Evolutionary conservation across 2,113 vertebrate species (phyloP).

Genomic region (Dipodomys merriami): DNA sequence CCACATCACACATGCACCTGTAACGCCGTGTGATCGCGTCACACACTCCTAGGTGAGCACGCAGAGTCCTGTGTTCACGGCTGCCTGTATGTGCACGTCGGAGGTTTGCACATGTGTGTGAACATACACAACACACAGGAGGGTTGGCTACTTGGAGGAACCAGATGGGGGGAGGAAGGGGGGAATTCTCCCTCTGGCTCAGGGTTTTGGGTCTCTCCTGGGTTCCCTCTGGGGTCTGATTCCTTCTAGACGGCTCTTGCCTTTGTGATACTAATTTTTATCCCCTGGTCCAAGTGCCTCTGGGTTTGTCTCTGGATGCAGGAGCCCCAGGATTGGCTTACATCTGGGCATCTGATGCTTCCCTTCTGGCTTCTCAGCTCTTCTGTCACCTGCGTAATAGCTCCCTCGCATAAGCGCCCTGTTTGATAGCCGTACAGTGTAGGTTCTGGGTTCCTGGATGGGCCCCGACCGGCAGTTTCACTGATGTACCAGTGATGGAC

Average conservation of each 20-base stretch:
- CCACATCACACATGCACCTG: not conserved
- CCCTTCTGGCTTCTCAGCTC: not conserved
- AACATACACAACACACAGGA: too few relatives aligned
- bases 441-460: not conserved
- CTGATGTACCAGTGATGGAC: accelerated
- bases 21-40: not conserved
- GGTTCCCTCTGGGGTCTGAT: not conserved
- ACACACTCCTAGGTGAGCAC: not conserved
- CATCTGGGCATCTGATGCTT: not conserved
- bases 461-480: not conserved
- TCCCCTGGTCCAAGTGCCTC: not conserved
- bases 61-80: not conserved
- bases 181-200: not conserved
- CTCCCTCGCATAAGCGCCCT: not conserved
- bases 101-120: too few relatives aligned
- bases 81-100: too few relatives aligned
- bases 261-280: not conserved
- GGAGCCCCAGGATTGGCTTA: not conserved
- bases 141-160: too few relatives aligned
- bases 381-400: not conserved
- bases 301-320: not conserved
- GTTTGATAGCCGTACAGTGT: not conserved
- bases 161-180: not conserved
- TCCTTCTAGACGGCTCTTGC: not conserved
- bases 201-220: not conserved